Conservation (phyloP, 2,797 vertebrate species). For the Acropternis orthonyx region DNA sequence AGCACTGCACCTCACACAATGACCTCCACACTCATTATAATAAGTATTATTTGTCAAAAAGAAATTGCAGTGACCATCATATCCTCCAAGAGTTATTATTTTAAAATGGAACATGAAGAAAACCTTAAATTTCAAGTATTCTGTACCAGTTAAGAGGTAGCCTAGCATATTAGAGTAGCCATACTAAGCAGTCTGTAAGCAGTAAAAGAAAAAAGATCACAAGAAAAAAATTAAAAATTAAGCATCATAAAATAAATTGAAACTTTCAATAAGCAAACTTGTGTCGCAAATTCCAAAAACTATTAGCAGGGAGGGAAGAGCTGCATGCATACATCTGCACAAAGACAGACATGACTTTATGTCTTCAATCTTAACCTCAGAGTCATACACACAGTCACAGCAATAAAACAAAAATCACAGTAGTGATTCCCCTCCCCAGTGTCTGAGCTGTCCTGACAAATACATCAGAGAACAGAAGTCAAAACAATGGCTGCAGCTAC, state of each 20-base stretch:
- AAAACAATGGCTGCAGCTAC: background rate
- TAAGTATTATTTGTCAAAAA: slow-evolving; percentile 57
- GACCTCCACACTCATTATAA: slow-evolving; percentile 33
- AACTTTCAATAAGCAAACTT: background rate
- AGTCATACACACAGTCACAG: background rate
- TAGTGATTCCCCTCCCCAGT: rapidly evolving
- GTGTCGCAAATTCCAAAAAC: background rate
- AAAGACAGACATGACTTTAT: background rate
- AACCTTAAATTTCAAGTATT: background rate
- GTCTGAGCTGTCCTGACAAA: background rate
- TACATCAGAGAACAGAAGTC: rapidly evolving
- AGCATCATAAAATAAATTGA: background rate
- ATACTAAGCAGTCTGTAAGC: background rate
- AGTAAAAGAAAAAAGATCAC: background rate
- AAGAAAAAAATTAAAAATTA: background rate
- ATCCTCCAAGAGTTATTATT: background rate
- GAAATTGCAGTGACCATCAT: background rate
- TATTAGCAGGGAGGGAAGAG: background rate
- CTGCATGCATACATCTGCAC: too few relatives aligned
- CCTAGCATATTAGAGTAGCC: background rate
- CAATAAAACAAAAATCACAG: background rate
- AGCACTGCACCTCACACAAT: slow-evolving; percentile 7
- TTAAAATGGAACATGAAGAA: background rate
- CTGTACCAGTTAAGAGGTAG: background rate
- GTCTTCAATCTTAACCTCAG: background rate